phyloP scores from a whole-genome alignment of 2,888 invertebrate species.

The Bombylius discolor region DNA sequence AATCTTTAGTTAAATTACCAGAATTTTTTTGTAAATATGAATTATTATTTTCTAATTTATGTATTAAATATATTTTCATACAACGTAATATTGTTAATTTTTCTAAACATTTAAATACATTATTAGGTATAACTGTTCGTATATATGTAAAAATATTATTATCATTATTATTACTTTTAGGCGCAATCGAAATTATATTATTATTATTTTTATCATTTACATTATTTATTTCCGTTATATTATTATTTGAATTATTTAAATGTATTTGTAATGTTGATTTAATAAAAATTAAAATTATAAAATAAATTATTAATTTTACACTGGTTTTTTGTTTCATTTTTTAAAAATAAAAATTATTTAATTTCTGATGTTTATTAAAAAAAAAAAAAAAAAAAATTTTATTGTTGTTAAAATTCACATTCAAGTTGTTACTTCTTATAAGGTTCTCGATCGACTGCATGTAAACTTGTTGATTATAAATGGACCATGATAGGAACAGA shows the following conservation, averaged over 20 bases:
- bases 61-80: conserved; percentile 42
- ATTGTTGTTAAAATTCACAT: too few relatives aligned
- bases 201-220: neutral
- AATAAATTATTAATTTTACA: too few relatives aligned
- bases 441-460: neutral
- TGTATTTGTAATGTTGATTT: too few relatives aligned
- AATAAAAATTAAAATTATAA: too few relatives aligned
- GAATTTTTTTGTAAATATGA: conserved; percentile 3
- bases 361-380: too few relatives aligned
- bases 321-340: too few relatives aligned
- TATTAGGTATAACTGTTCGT: conserved; percentile 30
- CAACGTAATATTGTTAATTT: conserved; percentile 40
- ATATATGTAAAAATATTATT: conserved; percentile 24
- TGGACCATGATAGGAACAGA: too few relatives aligned
- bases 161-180: neutral
- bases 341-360: too few relatives aligned
- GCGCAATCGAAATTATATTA: neutral
- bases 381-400: too few relatives aligned
- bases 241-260: too few relatives aligned
- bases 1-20: conserved; percentile 23
- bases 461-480: too few relatives aligned
- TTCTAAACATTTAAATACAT: conserved; percentile 32
- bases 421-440: neutral
- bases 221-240: neutral
- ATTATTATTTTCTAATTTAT: conserved; percentile 37